Evolutionary conservation across 2,113 vertebrate genomes (phyloP).

Genomic region (Passer montanus): DNA sequence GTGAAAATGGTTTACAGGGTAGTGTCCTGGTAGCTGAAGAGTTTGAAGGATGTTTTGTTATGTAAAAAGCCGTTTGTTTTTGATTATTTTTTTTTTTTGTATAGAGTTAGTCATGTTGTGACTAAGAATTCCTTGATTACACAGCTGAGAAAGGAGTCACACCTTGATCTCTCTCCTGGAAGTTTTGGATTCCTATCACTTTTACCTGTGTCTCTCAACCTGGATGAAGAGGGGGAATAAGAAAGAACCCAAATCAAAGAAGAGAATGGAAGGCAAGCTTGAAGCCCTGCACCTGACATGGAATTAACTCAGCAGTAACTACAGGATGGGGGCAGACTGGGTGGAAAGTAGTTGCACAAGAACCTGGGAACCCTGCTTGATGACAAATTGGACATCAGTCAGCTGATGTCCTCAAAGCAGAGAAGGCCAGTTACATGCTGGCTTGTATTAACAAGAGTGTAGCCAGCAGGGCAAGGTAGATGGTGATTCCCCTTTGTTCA

Average conservation of each 20-base stretch:
- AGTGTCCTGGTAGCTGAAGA: background rate
- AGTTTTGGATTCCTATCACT: background rate
- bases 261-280: background rate
- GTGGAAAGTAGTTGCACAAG: background rate
- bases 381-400: background rate
- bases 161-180: background rate
- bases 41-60: background rate
- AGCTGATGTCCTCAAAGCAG: background rate
- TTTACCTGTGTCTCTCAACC: background rate
- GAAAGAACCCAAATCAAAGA: background rate
- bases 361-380: background rate
- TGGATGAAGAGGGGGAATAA: background rate
- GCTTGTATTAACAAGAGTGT: background rate
- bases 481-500: background rate
- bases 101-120: background rate
- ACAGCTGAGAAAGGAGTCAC: background rate
- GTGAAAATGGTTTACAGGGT: background rate
- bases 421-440: background rate
- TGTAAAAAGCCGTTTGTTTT: background rate
- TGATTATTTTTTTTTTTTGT: too few relatives aligned
- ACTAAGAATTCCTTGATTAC: background rate
- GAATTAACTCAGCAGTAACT: background rate
- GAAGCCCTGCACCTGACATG: accelerated
- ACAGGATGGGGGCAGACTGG: background rate
- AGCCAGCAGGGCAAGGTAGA: background rate